Conservation (phyloP, 2,888 invertebrate species). For the Clitarchus hookeri region DNA sequence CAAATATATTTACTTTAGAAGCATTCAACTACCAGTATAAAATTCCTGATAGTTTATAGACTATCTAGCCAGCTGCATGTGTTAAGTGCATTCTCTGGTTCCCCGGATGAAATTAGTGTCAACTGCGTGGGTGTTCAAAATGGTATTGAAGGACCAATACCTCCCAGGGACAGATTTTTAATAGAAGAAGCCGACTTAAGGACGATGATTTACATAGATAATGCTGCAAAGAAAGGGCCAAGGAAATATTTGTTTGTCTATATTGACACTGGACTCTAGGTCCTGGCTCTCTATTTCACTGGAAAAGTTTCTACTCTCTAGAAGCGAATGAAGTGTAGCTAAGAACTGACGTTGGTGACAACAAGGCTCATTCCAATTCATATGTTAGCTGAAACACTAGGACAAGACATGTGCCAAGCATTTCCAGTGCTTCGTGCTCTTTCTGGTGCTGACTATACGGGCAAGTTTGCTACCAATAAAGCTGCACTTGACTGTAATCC, state of each 20-base stretch:
- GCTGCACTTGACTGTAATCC: not conserved
- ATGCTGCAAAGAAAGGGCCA: not conserved
- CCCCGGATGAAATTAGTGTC: not conserved
- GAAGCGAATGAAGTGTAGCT: not conserved
- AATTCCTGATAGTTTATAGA: not conserved
- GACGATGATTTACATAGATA: not conserved
- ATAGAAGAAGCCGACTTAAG: slow-evolving; percentile 3
- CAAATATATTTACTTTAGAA: not conserved
- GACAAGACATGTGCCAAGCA: too few relatives aligned
- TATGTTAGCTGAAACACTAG: too few relatives aligned
- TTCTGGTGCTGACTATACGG: not conserved
- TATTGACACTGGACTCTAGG: not conserved
- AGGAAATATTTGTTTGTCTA: not conserved
- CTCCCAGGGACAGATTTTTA: not conserved
- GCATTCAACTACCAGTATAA: not conserved
- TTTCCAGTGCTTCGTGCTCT: too few relatives aligned
- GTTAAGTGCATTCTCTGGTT: not conserved
- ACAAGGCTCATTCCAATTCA: not conserved
- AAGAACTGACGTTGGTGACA: not conserved
- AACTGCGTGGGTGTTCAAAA: not conserved
- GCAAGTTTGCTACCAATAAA: not conserved
- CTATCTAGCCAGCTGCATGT: not conserved
- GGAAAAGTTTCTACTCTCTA: not conserved
- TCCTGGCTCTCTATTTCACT: slow-evolving; percentile 15
- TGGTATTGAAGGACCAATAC: not conserved